These are phyloP conservation scores for Diabrotica undecimpunctata DNA, from an alignment of 1,140 invertebrate species.

Conservation along the genomic window DNA sequence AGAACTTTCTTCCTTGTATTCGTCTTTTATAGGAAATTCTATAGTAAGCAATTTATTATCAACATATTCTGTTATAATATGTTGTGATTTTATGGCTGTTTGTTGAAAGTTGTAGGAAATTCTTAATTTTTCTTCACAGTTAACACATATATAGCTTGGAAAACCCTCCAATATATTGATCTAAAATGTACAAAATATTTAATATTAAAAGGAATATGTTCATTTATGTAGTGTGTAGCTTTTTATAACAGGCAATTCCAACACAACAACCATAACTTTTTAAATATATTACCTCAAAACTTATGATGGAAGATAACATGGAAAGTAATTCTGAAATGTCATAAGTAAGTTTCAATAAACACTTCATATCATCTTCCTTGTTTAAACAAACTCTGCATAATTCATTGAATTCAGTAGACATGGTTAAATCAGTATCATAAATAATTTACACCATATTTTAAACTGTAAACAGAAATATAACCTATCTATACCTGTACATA, in stretches of 20 bases:
- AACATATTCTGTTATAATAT: too few species aligned
- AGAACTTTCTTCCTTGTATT: too few species aligned
- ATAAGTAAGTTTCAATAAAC: not conserved
- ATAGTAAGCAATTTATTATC: too few species aligned
- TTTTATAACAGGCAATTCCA: too few species aligned
- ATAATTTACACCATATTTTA: too few species aligned
- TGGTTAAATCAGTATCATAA: too few species aligned
- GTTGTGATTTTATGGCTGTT: not conserved
- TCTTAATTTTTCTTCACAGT: not conserved
- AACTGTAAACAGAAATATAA: too few species aligned
- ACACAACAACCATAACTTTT: too few species aligned
- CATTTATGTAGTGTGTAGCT: too few species aligned
- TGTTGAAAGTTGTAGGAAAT: not conserved
- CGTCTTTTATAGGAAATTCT: too few species aligned
- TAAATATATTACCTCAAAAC: not conserved
- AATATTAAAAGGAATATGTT: not conserved
- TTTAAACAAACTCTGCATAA: not conserved
- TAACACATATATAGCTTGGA: not conserved
- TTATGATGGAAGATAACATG: not conserved
- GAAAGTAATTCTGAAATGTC: not conserved
- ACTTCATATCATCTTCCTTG: not conserved
- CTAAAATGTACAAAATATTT: not conserved
- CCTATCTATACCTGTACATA: too few species aligned
- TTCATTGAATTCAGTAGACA: not conserved
- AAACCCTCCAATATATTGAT: not conserved